Base-by-base conservation (phyloP, 2,797 vertebrate species). In the Neosalanx taihuensis region DNA sequence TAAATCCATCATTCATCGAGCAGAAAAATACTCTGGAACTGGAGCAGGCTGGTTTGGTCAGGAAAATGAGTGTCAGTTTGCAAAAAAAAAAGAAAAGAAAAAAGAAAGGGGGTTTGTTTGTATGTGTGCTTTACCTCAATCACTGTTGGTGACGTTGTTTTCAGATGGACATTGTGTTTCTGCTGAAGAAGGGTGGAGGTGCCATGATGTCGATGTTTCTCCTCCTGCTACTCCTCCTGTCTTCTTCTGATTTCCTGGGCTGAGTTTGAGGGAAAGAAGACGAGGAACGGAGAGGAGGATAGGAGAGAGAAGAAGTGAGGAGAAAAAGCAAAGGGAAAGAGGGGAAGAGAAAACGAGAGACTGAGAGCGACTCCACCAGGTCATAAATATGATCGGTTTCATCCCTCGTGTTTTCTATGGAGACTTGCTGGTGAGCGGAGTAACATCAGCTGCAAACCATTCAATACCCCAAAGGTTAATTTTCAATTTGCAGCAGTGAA, bases 401-500 rank as follows among this genome's bases (percentile, higher is more conserved):
- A 72, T 74, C 84, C 77, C 64, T 67, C 64, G 37, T 58, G 12
- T 13, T 68, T 71, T 74, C 62, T 18, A 4, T n/a, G 18, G 51
- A 18, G 18, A n/a, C 15, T 4, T 53, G 13, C 13, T 15, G 4
- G 51, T 53, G 17, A 5, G 18, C 13, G 18, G 51, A 73, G 76
- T 72, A 33, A 76, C 67, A 78, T 90, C 88, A 91, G 81, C 84
- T 92, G 85, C 81, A 86, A 92, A 91, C 59, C 79, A 93, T 90
- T 89, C 86, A 85, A 83, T 82, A 83, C 83, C 86, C 84, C 81
- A 89, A 91, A 94, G 92, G 92, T 92, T 94, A 88, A 92, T 94
- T 94, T 95, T 92, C 91, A 93, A 91, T 95, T 95, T 94, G 87
- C 90, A 89, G 37, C 87, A 87, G 88, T 91, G 88, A 92, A 92